These are phyloP conservation scores for Drosophila histrio DNA, from an alignment of 2,888 invertebrate species.

Conservation along the genomic window DNA sequence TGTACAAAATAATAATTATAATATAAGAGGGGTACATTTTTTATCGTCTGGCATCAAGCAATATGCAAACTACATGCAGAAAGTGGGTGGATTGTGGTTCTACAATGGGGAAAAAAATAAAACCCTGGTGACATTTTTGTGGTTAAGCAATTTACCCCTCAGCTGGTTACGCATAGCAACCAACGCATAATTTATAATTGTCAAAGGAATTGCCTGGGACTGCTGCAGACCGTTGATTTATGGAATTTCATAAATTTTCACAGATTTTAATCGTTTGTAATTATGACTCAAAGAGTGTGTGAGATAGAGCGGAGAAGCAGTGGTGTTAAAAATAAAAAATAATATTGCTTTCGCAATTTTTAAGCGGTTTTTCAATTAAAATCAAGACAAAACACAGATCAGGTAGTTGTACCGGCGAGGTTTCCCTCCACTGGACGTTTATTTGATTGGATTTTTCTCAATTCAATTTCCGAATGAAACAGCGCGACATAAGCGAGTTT, in stretches of 20 bases:
- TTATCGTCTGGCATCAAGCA: conserved; percentile 21
- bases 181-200: conserved; percentile 77
- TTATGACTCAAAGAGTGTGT: conserved; percentile 48
- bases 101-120: not conserved
- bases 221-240: conserved; percentile 72
- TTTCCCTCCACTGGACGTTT: conserved; percentile 19
- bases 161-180: conserved; percentile 44
- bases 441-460: conserved; percentile 72
- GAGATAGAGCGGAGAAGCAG: not conserved
- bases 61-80: conserved; percentile 51
- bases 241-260: conserved; percentile 83
- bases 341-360: conserved; percentile 33
- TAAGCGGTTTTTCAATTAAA: conserved; percentile 68
- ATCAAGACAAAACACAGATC: conserved; percentile 61
- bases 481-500: conserved; percentile 23
- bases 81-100: conserved; percentile 29
- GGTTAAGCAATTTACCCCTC: conserved; percentile 73
- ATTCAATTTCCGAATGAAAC: conserved; percentile 60
- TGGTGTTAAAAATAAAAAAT: conserved; percentile 28
- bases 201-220: conserved; percentile 64
- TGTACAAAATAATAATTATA: conserved; percentile 53
- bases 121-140: conserved; percentile 70
- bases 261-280: conserved; percentile 83
- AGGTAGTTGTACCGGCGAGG: conserved; percentile 52
- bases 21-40: conserved; percentile 22